Conservation (phyloP, 2,888 invertebrate species). For the Diaprepes abbreviatus region DNA sequence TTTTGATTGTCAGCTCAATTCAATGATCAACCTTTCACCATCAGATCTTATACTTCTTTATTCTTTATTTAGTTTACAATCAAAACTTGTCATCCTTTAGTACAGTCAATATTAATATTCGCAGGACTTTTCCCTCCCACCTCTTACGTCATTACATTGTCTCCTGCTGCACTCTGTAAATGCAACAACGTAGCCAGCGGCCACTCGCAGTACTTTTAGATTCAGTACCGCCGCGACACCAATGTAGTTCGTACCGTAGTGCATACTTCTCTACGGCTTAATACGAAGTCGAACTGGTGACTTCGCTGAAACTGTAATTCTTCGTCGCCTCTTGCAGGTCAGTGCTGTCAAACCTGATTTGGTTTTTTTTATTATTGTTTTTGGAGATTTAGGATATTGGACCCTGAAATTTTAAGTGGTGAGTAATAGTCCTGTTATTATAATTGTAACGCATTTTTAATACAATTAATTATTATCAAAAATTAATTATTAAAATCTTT, state of each 20-base stretch:
- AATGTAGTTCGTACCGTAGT: constrained; percentile 26
- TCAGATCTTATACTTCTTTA: no score
- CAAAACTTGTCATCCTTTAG: neutral
- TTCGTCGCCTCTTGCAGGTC: constrained; percentile 41
- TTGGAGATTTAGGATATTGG: neutral
- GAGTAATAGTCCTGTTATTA: no score
- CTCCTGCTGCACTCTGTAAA: constrained; percentile 44
- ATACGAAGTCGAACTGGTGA: constrained; percentile 30
- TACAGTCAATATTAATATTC: neutral
- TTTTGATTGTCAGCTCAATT: neutral
- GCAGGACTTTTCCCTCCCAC: constrained; percentile 41
- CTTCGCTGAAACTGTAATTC: constrained; percentile 22
- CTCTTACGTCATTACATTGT: constrained; percentile 45
- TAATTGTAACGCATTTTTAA: no score
- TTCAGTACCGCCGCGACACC: constrained; percentile 44
- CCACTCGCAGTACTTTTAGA: constrained; percentile 45
- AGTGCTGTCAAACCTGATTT: constrained; percentile 42
- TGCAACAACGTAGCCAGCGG: constrained; percentile 46
- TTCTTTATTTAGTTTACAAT: neutral
- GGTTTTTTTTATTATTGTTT: neutral
- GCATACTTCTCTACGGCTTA: neutral
- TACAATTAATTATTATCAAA: no score
- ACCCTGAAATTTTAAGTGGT: neutral
- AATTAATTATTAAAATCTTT: no score
- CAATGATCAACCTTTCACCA: neutral